Conservation (phyloP, 2,888 invertebrate genomes). For the Lithophane ornitopus region DNA sequence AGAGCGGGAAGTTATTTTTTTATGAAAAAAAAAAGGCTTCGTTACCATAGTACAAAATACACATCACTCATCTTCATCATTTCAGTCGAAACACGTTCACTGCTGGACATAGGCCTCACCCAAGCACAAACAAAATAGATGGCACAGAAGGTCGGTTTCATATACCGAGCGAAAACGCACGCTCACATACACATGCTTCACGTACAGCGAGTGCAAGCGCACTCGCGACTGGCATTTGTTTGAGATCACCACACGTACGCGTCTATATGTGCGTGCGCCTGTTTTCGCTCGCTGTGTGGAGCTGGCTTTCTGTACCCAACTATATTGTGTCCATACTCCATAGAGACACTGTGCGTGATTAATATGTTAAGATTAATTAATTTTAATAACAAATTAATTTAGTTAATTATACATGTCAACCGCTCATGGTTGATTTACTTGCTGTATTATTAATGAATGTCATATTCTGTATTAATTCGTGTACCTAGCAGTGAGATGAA, state of each 20-base stretch:
- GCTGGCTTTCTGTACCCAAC: not conserved
- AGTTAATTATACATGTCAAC: slow-evolving; percentile 47
- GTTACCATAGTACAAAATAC: not conserved
- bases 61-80: not conserved
- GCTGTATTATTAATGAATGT: slow-evolving; percentile 33
- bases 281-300: not conserved
- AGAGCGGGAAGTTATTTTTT: too few relatives aligned
- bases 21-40: too few relatives aligned
- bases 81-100: too few relatives aligned
- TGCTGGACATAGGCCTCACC: too few relatives aligned
- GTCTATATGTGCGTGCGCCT: too few relatives aligned
- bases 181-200: not conserved
- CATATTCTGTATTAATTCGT: slow-evolving; percentile 22
- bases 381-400: slow-evolving; percentile 59
- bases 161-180: not conserved
- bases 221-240: too few relatives aligned
- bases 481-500: not conserved
- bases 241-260: not conserved
- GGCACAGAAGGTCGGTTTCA: not conserved
- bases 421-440: slow-evolving; percentile 42
- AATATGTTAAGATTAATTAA: slow-evolving; percentile 50
- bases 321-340: not conserved
- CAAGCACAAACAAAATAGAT: not conserved
- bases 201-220: not conserved
- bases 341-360: slow-evolving; percentile 16